These are phyloP conservation scores for Drosophila virilis DNA, from an alignment of 1,140 invertebrate species.

Conservation along the genomic window DNA sequence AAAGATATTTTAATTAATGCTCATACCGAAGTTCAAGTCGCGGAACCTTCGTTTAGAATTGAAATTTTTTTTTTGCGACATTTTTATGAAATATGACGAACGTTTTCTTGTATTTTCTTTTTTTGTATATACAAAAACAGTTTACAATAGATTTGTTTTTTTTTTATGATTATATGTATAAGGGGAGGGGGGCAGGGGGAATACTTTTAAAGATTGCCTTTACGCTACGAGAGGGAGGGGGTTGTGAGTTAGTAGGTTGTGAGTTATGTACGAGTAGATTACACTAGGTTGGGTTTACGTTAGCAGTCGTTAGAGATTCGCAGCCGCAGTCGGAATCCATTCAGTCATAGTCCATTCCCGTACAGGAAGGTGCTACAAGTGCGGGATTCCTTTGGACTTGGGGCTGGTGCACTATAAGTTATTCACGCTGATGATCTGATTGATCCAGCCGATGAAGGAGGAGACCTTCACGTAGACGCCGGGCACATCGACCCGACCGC, in stretches of 20 bases:
- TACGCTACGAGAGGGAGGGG: slow-evolving; percentile 27
- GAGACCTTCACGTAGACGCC: slow-evolving; percentile 97
- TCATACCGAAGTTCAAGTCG: not conserved
- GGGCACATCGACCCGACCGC: slow-evolving; percentile 93
- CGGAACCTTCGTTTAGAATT: slow-evolving; percentile 4
- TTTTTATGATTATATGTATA: slow-evolving; percentile 51
- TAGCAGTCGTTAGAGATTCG: slow-evolving; percentile 59
- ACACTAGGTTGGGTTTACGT: slow-evolving; percentile 76
- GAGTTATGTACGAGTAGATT: slow-evolving; percentile 74
- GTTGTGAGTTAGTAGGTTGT: slow-evolving; percentile 20
- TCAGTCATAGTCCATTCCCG: slow-evolving; percentile 51
- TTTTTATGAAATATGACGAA: slow-evolving; percentile 35
- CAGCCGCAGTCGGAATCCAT: slow-evolving; percentile 45
- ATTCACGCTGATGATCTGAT: slow-evolving; percentile 98
- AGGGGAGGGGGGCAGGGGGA: slow-evolving; percentile 21
- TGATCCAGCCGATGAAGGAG: slow-evolving; percentile 97
- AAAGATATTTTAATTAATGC: slow-evolving; percentile 15
- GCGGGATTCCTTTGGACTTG: slow-evolving; percentile 52
- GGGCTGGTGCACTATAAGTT: slow-evolving; percentile 87
- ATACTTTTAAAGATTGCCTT: slow-evolving; percentile 58
- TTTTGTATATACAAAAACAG: slow-evolving; percentile 78
- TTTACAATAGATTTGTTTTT: slow-evolving; percentile 66
- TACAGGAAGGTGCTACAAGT: slow-evolving; percentile 56
- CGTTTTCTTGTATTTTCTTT: slow-evolving; percentile 66
- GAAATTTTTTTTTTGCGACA: slow-evolving; percentile 2